phyloP scores from a whole-genome alignment of 2,113 vertebrate species.

The Tragelaphus strepsiceros region DNA sequence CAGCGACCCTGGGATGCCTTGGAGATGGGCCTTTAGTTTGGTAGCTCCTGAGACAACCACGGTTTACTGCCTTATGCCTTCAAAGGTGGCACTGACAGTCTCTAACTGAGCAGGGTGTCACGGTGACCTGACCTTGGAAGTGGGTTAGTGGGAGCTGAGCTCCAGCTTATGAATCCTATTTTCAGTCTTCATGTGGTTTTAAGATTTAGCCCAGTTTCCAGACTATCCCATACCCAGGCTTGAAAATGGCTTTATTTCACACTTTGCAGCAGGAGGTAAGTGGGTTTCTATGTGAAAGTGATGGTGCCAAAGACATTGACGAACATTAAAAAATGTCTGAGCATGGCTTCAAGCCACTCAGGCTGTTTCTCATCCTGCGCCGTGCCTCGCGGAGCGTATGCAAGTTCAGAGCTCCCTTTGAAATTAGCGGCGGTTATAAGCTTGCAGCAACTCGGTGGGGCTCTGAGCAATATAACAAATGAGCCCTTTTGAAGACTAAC shows the following conservation, averaged over 20 bases:
- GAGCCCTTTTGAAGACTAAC: constrained; percentile 59
- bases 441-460: constrained; percentile 66
- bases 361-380: constrained; percentile 41
- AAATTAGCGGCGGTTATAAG: constrained; percentile 63
- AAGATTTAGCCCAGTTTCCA: constrained; percentile 65
- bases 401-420: constrained; percentile 71
- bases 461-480: constrained; percentile 64
- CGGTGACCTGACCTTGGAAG: background rate
- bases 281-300: constrained; percentile 56
- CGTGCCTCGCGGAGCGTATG: constrained; percentile 22
- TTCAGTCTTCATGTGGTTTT: constrained; percentile 44
- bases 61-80: background rate
- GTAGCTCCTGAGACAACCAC: background rate
- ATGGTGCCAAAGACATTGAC: constrained; percentile 60
- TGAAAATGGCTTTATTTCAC: constrained; percentile 62
- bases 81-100: background rate
- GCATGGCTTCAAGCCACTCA: constrained; percentile 61
- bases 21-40: background rate
- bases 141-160: background rate
- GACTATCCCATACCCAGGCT: constrained; percentile 44
- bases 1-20: background rate
- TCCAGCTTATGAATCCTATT: constrained; percentile 28
- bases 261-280: constrained; percentile 57
- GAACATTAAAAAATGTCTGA: constrained; percentile 72
- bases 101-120: background rate